Base-by-base conservation (phyloP, 2,113 vertebrate genomes). In the Phocoena phocoena region DNA sequence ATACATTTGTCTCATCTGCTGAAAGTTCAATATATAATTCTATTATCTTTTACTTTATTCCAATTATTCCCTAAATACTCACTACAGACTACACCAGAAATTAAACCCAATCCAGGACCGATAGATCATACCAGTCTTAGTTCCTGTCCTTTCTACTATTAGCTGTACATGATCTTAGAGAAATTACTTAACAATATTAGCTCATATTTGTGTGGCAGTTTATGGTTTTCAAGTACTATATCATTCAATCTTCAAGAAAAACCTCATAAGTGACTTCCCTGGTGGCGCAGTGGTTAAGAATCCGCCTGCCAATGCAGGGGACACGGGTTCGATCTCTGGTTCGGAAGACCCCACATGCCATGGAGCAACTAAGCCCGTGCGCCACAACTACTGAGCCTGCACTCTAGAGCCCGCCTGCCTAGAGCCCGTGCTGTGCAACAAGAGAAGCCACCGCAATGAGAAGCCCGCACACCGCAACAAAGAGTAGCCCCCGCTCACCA, bases 171-270 rank as follows among this genome's bases (percentile, higher is more conserved):
- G 14, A 25, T 14, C 82, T 93, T 36, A 68, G 36, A 83, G 18
- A 85, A 90, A 93, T 65, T 38, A 87, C 62, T 81, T 88, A 79
- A 89, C 55, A 91, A 7, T 58, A 81, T 62, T 33, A 89, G 60
- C 41, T 70, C 73, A 65, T 68, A 80, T 93, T 41, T 89, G 36
- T 28, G 65, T 8, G 31, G 44, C 23, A 89, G 26, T 50, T 76
- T 82, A 82, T 25, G 89, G 20, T 73, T 93, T 84, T 93, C n/a
- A 87, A 90, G 85, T 70, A 88, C 47, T 71, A 2, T 47, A 73
- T 63, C n/a, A 83, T 26, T 15, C 88, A 47, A n/a, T 31, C 73
- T 65, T 88, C 31, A 84, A 88, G 63, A 83, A 95, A 94, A 73
- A 63, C 11, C 17, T 65, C 73, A 71, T 23, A 36, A 81, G 44